These are phyloP conservation scores for Epinephelus malabaricus DNA, from an alignment of 2,797 vertebrate genomes.

Conservation along the genomic window DNA sequence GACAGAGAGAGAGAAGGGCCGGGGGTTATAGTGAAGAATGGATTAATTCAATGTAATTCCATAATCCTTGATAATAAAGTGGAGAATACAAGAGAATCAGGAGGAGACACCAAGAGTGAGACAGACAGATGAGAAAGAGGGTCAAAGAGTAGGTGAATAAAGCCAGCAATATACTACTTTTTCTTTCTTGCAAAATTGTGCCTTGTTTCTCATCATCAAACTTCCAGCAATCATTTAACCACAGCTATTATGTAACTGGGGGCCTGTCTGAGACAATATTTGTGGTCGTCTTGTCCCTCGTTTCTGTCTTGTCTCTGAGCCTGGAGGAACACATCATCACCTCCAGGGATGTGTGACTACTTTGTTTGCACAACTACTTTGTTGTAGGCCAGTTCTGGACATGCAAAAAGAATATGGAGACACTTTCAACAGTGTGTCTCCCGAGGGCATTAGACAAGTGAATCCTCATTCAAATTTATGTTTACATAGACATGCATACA, in stretches of 20 bases:
- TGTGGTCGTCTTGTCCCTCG: not conserved
- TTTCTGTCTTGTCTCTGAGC: not conserved
- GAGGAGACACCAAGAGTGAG: slow-evolving; percentile 15
- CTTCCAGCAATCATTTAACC: slow-evolving; percentile 10
- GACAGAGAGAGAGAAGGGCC: slow-evolving; percentile 38
- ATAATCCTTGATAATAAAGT: slow-evolving; percentile 28
- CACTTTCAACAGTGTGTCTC: not conserved
- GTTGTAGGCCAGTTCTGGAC: not conserved
- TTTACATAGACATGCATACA: not conserved
- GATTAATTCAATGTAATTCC: slow-evolving; percentile 25
- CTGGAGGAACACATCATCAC: slow-evolving; percentile 12
- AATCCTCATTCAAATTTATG: not conserved
- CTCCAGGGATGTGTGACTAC: not conserved
- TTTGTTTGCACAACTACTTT: slow-evolving; percentile 12
- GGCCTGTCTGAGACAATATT: not conserved
- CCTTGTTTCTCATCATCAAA: not conserved
- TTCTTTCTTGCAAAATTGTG: not conserved
- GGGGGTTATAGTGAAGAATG: slow-evolving; percentile 22
- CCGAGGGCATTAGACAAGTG: not conserved
- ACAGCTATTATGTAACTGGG: not conserved
- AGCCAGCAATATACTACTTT: not conserved
- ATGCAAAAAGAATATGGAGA: not conserved
- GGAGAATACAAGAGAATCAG: slow-evolving; percentile 17
- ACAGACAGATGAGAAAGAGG: slow-evolving; percentile 4
- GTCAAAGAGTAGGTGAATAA: slow-evolving; percentile 5